Evolutionary conservation across 2,888 invertebrate genomes (phyloP).

Genomic region (Platerodrilus igneus): DNA sequence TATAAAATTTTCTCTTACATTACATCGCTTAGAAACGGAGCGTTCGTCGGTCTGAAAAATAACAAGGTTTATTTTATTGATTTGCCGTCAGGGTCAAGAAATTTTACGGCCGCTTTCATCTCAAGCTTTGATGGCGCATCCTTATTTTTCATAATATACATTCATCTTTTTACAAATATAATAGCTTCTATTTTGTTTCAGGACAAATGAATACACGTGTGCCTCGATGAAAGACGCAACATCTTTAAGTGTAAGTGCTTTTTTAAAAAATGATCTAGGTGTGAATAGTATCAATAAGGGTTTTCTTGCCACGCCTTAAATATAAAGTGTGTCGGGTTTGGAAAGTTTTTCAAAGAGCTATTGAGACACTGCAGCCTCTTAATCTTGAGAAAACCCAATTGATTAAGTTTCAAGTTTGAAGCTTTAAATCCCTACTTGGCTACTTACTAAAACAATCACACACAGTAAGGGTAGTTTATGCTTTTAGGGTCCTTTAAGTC

Average conservation of each 20-base stretch:
- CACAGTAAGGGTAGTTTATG: neutral
- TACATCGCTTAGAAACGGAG: no score
- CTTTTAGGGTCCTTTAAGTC: conserved; percentile 2
- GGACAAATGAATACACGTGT: no score
- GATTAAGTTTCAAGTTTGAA: conserved; percentile 18
- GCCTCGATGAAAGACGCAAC: no score
- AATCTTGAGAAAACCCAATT: conserved; percentile 15
- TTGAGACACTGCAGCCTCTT: conserved; percentile 8
- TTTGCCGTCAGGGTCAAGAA: conserved; percentile 17
- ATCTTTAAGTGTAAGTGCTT: no score
- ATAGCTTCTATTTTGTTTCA: no score
- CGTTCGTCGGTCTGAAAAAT: conserved; percentile 8
- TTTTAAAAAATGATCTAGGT: no score
- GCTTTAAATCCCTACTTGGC: conserved; percentile 19
- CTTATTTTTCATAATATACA: no score
- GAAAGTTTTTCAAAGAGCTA: conserved; percentile 9
- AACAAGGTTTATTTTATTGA: conserved; percentile 14
- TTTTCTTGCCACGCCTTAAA: no score
- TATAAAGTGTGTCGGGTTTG: conserved; percentile 4
- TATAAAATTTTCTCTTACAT: no score
- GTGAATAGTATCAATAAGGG: no score
- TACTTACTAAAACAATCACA: conserved; percentile 21
- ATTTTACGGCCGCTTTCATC: conserved; percentile 14
- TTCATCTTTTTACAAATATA: no score
- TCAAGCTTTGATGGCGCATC: conserved; percentile 12